These are phyloP conservation scores for Brachionus paranguensis DNA, from an alignment of 1,140 invertebrate genomes.

Conservation along the genomic window DNA sequence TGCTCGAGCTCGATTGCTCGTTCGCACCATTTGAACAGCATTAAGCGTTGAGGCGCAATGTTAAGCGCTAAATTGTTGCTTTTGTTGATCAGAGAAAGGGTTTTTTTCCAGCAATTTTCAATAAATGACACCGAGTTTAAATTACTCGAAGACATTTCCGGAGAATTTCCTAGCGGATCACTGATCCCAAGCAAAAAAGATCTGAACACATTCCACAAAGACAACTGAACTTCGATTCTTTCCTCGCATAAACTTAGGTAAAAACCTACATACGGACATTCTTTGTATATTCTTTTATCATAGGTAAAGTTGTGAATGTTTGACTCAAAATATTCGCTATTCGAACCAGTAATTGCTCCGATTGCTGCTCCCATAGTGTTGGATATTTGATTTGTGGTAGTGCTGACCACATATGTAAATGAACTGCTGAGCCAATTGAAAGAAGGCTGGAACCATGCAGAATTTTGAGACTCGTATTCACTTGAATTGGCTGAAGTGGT, in stretches of 20 bases:
- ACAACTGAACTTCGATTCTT: constrained; percentile 13
- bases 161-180: background rate
- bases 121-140: constrained; percentile 14
- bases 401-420: background rate
- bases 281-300: constrained; percentile 33
- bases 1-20: constrained; percentile 67
- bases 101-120: constrained; percentile 11
- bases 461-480: background rate
- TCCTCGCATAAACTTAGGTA: constrained; percentile 35
- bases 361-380: constrained; percentile 5
- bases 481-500: background rate
- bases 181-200: background rate
- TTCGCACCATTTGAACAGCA: constrained; percentile 61
- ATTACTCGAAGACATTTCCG: background rate
- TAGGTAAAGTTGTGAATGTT: constrained; percentile 14
- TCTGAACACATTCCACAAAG: background rate
- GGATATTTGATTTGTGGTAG: background rate
- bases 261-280: constrained; percentile 26
- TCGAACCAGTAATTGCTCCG: background rate
- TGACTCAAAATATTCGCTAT: constrained; percentile 25
- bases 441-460: constrained; percentile 6
- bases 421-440: constrained; percentile 31
- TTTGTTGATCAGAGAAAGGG: background rate
- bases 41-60: constrained; percentile 14
- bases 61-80: background rate